Evolutionary conservation across 1,140 invertebrate genomes (phyloP).

Genomic region (Solenopsis fugax): DNA sequence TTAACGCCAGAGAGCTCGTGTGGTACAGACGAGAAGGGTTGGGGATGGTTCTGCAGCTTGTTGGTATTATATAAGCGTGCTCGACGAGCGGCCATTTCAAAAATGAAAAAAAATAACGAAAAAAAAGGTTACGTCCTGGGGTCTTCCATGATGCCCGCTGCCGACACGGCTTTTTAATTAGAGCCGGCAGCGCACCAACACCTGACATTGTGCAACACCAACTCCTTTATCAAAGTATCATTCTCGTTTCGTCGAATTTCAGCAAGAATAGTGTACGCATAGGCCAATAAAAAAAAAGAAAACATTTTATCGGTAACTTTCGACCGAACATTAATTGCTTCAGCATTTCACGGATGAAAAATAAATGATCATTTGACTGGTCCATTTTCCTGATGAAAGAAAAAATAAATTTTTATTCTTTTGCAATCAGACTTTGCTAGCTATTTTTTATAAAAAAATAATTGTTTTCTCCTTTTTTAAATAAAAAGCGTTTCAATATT

Average conservation of each 20-base stretch:
- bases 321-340: slow-evolving; percentile 55
- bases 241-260: slow-evolving; percentile 84
- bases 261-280: slow-evolving; percentile 67
- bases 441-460: not conserved
- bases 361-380: slow-evolving; percentile 57
- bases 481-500: not conserved
- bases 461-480: not conserved
- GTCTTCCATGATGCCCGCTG: slow-evolving; percentile 81
- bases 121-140: slow-evolving; percentile 78
- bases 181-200: slow-evolving; percentile 82
- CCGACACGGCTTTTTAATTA: slow-evolving; percentile 87
- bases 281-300: slow-evolving; percentile 18
- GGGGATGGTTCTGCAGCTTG: slow-evolving; percentile 63
- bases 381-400: slow-evolving; percentile 67
- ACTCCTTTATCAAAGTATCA: slow-evolving; percentile 86
- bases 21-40: slow-evolving; percentile 74
- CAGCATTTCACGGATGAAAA: slow-evolving; percentile 44
- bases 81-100: slow-evolving; percentile 84
- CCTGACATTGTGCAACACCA: slow-evolving; percentile 83
- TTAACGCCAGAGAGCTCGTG: slow-evolving; percentile 77
- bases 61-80: slow-evolving; percentile 84
- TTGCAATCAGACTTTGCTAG: not conserved
- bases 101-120: slow-evolving; percentile 81
- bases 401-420: slow-evolving; percentile 56
- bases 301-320: slow-evolving; percentile 52